phyloP scores from a whole-genome alignment of 2,888 invertebrate species.

The Rhimphoctona megacephalus region DNA sequence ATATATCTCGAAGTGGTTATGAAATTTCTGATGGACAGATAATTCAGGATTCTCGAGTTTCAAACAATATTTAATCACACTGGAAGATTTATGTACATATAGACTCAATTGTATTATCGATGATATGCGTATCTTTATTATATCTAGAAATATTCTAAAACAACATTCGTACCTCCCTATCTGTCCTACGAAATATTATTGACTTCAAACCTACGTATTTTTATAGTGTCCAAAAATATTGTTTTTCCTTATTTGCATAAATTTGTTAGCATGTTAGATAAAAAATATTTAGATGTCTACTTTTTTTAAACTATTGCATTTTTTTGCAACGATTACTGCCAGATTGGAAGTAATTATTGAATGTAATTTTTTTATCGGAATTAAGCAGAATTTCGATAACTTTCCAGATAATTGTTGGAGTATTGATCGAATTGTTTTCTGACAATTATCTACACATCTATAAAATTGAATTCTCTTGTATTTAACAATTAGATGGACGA shows the following conservation, averaged over 20 bases:
- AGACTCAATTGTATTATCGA: constrained; percentile 53
- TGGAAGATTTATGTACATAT: constrained; percentile 1
- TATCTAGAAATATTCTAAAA: constrained; percentile 49
- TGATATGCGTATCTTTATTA: constrained; percentile 49
- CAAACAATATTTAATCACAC: constrained; percentile 51
- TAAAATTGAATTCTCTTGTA: not conserved
- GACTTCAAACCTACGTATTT: constrained; percentile 37
- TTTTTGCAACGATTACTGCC: too few relatives aligned
- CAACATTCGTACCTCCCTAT: constrained; percentile 36
- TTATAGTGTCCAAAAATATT: not conserved
- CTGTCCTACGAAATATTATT: constrained; percentile 15
- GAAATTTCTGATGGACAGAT: constrained; percentile 44
- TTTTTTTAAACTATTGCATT: not conserved
- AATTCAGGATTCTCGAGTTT: constrained; percentile 38
- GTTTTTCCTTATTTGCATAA: constrained; percentile 30
- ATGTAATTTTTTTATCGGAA: not conserved
- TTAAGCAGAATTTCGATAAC: not conserved
- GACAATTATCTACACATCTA: not conserved
- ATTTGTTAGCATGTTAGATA: constrained; percentile 25
- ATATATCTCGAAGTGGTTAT: not conserved
- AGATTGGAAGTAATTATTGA: too few relatives aligned
- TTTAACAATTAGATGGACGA: not conserved
- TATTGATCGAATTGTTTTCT: not conserved
- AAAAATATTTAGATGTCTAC: not conserved
- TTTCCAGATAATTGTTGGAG: not conserved